Conservation (phyloP, 2,888 invertebrate genomes). For the Pseudolycoriella hygida region DNA sequence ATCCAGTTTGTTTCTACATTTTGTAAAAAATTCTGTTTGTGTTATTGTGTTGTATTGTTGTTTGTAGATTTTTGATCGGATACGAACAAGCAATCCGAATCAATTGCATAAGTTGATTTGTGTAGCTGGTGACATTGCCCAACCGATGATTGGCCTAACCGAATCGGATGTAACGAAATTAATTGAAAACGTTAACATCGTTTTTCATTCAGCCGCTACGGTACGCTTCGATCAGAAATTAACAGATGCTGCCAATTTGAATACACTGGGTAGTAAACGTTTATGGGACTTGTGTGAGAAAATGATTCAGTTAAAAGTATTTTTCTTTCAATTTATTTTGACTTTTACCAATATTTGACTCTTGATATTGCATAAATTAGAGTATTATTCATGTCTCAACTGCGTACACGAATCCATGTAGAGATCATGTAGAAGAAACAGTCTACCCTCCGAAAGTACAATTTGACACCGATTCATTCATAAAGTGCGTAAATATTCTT, state of each 20-base stretch:
- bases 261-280: conserved; percentile 74
- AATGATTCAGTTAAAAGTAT: conserved; percentile 57
- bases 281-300: conserved; percentile 65
- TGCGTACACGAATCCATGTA: conserved; percentile 89
- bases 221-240: conserved; percentile 87
- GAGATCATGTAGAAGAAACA: conserved; percentile 57
- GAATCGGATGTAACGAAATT: conserved; percentile 42
- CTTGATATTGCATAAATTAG: too few relatives aligned
- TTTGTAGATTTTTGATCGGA: conserved; percentile 36
- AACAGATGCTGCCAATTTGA: conserved; percentile 70
- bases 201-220: conserved; percentile 93
- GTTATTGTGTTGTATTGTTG: neutral
- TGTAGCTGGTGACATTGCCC: conserved; percentile 58
- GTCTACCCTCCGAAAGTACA: conserved; percentile 55
- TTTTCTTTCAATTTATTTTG: conserved; percentile 3
- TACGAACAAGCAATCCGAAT: conserved; percentile 43
- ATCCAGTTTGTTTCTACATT: conserved; percentile 38
- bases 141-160: conserved; percentile 50
- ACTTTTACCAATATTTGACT: too few relatives aligned
- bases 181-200: conserved; percentile 52
- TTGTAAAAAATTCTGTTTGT: too few relatives aligned
- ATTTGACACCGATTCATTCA: conserved; percentile 38
- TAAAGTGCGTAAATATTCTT: conserved; percentile 41
- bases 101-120: conserved; percentile 48
- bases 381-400: conserved; percentile 85